Evolutionary conservation across 2,888 invertebrate genomes (phyloP), one percentile per base, ranked within the genome.

Genomic region (Metacarcinus magister): DNA sequence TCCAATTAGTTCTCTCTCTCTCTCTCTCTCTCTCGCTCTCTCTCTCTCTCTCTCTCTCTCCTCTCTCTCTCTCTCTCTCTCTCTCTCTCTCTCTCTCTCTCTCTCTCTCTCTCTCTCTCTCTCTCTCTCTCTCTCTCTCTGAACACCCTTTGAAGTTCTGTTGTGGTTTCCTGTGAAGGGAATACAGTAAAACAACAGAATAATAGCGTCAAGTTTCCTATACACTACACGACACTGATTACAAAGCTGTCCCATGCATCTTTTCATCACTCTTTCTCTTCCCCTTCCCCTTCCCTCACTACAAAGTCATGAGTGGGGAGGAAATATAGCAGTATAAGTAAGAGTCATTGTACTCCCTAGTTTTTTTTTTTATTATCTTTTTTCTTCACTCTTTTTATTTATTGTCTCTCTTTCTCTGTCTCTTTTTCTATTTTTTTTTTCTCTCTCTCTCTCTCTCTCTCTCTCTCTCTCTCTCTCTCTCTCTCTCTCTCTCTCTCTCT

Each of bases 41-140:
- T 60, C 60, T 60, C 5, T 60, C 60, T 60, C 60, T 60, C 60
- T 60, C 8, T 23, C 60, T 23, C 5, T 60, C 60, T 60, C 23
- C 16, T 67, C 67, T 67, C 67, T 67, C 67, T 67, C 67, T 67
- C 67, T 67, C 67, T 67, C 67, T 67, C 67, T 67, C 67, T 67
- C 67, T 67, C 67, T 67, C 67, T 67, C 67, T 67, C 67, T 67
- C 67, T 67, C 67, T 67, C 67, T 67, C 67, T 67, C 67, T 67
- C 67, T 67, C 67, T 67, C 67, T 67, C 67, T 67, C 67, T 67
- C 67, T 67, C 67, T 67, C 67, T 67, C 67, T 67, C 67, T 67
- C 67, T 67, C 67, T 67, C 67, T 67, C 67, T 67, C 67, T 67
- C 67, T 67, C 67, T 67, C 67, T 67, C 67, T 67, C 67, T 67